Conservation (phyloP, 2,797 vertebrate species). For the Pipistrellus nathusii region DNA sequence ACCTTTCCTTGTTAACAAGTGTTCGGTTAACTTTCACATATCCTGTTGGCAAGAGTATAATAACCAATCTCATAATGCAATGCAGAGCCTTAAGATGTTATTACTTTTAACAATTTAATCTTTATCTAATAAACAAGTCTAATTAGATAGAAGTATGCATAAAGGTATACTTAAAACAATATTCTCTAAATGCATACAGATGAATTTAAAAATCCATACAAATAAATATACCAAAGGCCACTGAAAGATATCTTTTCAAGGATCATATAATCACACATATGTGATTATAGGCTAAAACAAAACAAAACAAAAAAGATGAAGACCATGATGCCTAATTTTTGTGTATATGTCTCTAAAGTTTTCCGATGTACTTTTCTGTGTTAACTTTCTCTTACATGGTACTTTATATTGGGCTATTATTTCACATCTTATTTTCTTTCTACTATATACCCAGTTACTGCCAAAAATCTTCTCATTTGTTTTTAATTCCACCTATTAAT, state of each 20-base stretch:
- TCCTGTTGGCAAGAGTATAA: not conserved
- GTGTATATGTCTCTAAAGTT: not conserved
- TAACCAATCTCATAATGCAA: not conserved
- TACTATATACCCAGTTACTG: not conserved
- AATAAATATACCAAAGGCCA: not conserved
- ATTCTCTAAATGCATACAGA: conserved; percentile 9
- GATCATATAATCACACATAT: not conserved
- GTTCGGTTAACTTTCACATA: not conserved
- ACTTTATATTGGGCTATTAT: not conserved
- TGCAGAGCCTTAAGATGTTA: not conserved
- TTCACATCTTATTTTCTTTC: conserved; percentile 3
- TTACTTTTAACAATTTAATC: not conserved
- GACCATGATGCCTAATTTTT: not conserved
- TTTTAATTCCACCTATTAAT: not conserved
- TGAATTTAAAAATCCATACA: not conserved
- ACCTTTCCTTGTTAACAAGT: not conserved
- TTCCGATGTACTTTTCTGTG: not conserved
- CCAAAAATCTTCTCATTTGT: not conserved
- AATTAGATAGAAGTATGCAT: not conserved
- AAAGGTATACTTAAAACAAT: not conserved
- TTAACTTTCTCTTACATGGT: not conserved
- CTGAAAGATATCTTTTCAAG: not conserved
- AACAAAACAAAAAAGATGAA: not conserved
- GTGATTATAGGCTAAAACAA: not conserved
- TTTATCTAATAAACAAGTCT: conserved; percentile 18